A percentile compares a stretch with the other conserved stretches of the same genome.
Evolutionary conservation across 2,113 vertebrate species (phyloP).

Genomic region (Muscicapa adusta): DNA sequence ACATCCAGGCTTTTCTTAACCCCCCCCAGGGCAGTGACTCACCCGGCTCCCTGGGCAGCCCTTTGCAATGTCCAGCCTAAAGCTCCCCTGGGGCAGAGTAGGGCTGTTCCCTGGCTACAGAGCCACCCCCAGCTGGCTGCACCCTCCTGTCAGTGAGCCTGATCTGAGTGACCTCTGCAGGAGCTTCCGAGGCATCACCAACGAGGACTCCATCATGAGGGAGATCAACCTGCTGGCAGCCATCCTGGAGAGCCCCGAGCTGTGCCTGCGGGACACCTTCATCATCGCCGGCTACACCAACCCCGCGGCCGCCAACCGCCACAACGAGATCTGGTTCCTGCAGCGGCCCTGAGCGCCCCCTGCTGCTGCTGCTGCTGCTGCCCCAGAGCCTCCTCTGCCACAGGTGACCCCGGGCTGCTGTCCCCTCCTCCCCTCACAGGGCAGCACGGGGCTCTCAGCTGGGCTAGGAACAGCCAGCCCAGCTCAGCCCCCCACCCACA

Average conservation of each 20-base stretch:
- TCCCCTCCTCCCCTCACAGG: rapidly evolving
- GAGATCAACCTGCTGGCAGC: slow-evolving; percentile 77
- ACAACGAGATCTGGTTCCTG: slow-evolving; percentile 89
- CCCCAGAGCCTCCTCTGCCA: neutral
- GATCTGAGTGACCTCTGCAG: slow-evolving; percentile 4
- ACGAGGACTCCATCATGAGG: slow-evolving; percentile 79
- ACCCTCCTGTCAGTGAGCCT: neutral
- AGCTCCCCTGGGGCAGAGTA: rapidly evolving
- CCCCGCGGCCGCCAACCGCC: slow-evolving; percentile 78
- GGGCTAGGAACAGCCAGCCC: neutral
- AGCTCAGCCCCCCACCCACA: neutral
- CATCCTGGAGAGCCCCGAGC: slow-evolving; percentile 72
- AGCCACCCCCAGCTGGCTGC: neutral
- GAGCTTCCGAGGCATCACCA: slow-evolving; percentile 80
- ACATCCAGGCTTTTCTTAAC: neutral
- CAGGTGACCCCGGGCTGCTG: neutral
- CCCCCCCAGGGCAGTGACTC: no score
- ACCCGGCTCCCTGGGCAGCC: neutral
- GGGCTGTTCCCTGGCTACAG: neutral
- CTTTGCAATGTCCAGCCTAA: neutral
- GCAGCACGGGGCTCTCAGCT: neutral
- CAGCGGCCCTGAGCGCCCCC: slow-evolving; percentile 63
- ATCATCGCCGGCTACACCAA: slow-evolving; percentile 89
- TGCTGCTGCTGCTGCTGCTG: neutral
- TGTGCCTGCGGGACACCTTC: slow-evolving; percentile 76